A percentile compares a stretch with the other conserved stretches of the same genome.
Evolutionary conservation across 2,113 vertebrate genomes (phyloP).

Genomic region (Ondatra zibethicus): DNA sequence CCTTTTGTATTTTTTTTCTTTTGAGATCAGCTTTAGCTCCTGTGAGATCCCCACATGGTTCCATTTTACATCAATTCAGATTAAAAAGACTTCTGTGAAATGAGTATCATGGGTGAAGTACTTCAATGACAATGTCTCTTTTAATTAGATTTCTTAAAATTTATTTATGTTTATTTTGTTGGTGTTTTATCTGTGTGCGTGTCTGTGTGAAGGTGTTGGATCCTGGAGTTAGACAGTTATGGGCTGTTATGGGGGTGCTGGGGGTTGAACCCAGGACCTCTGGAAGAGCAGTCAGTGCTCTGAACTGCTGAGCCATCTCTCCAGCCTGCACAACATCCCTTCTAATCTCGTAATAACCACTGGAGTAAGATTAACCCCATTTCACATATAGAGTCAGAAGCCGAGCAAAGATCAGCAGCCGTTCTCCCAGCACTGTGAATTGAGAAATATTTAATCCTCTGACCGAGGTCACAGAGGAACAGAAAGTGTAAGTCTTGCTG

Average conservation of each 20-base stretch:
- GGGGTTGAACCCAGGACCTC: background rate
- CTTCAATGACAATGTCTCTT: background rate
- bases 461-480: background rate
- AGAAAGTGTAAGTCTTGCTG: constrained; percentile 4
- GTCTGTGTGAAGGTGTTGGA: background rate
- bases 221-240: background rate
- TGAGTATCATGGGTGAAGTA: background rate
- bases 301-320: background rate
- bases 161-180: background rate
- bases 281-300: background rate
- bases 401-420: background rate
- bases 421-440: background rate
- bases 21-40: background rate
- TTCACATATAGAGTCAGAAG: background rate
- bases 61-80: background rate
- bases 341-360: background rate
- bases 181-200: background rate
- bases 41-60: background rate
- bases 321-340: background rate
- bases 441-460: background rate
- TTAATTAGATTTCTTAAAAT: background rate
- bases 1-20: background rate
- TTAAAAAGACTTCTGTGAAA: background rate
- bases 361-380: background rate
- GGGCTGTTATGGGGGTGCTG: background rate